Base-by-base conservation (phyloP, 2,113 vertebrate species). In the Saguinus midas region DNA sequence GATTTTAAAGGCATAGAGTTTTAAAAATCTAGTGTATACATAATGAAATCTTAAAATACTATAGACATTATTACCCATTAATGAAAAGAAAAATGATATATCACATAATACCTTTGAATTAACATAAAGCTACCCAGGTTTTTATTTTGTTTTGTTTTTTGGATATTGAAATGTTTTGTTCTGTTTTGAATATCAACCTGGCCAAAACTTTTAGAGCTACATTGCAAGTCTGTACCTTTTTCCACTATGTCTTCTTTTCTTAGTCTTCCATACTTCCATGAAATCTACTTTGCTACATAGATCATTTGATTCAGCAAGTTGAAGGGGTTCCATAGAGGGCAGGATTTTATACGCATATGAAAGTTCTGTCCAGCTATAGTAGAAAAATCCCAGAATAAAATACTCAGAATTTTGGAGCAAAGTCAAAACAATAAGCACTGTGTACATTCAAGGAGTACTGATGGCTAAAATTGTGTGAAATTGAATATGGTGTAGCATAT, bases 81-180 rank as follows among this genome's bases (percentile, higher is more conserved):
- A 94, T 94, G 86, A 96, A 91, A 84, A 91, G 93, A 91, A 80
- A 98, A 97, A 97, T 95, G 97, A 61, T 97, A 91, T 92, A 57
- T 64, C 20, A 3, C 43, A 92, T 55, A 97, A 89, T 94, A 85
- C 80, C 57, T 95, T 84, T 96, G 87, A 96, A 43, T 23, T 91
- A 96, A 8, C 4, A 55, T 80, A 85, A 27, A 27, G 8, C 2
- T 6, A 80, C 8, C 1, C 29, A 64, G 3, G 7, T 43, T 80
- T 43, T 7, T 96, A 27, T 29, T 66, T 95, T 72, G 21, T 88
- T 83, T 25, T 88, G 7, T 87, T 87, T 95, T 97, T 88, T 94
- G 32, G 11, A 83, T 95, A 68, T 96, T 78, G 94, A 85, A 95
- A 68, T 93, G 21, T 14, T 6, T 57, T 86, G 29, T 68, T 64